A percentile compares a stretch with the other conserved stretches of the same genome.
These are phyloP conservation scores for Meteorus sp. DNA, from an alignment of 1,140 invertebrate species.

Conservation along the genomic window DNA sequence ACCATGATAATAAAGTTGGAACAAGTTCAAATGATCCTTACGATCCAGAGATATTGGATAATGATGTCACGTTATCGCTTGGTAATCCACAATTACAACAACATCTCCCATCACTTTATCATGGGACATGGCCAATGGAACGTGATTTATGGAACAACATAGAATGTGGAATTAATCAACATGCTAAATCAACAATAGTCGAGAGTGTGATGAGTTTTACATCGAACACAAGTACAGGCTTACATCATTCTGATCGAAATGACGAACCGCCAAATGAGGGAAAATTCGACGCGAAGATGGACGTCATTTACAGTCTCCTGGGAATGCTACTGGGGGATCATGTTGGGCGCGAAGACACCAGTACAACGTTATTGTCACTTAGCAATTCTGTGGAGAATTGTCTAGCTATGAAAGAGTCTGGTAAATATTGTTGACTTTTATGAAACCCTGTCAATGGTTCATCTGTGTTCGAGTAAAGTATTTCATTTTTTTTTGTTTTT, in stretches of 20 bases:
- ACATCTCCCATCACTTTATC: not conserved
- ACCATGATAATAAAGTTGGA: not conserved
- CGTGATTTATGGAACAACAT: not conserved
- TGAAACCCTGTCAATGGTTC: too few relatives aligned
- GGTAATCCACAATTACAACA: not conserved
- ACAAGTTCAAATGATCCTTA: not conserved
- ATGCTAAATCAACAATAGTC: not conserved
- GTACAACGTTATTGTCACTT: slow-evolving; percentile 83
- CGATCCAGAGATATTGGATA: not conserved
- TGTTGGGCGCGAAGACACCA: slow-evolving; percentile 82
- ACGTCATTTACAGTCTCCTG: slow-evolving; percentile 17
- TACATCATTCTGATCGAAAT: slow-evolving; percentile 2
- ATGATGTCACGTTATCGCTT: not conserved
- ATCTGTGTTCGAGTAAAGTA: not conserved
- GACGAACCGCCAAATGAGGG: not conserved
- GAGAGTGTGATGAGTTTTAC: slow-evolving; percentile 22
- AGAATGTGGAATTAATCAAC: not conserved
- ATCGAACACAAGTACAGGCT: slow-evolving; percentile 7
- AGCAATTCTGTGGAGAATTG: slow-evolving; percentile 89
- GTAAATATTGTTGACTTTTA: too few relatives aligned
- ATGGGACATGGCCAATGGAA: slow-evolving; percentile 12
- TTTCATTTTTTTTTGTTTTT: not conserved
- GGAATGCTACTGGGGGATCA: slow-evolving; percentile 22
- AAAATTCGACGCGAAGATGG: slow-evolving; percentile 17
- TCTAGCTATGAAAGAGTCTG: slow-evolving; percentile 86